phyloP scores from a whole-genome alignment of 2,797 vertebrate genomes.

The Lindbergichthys nudifrons region DNA sequence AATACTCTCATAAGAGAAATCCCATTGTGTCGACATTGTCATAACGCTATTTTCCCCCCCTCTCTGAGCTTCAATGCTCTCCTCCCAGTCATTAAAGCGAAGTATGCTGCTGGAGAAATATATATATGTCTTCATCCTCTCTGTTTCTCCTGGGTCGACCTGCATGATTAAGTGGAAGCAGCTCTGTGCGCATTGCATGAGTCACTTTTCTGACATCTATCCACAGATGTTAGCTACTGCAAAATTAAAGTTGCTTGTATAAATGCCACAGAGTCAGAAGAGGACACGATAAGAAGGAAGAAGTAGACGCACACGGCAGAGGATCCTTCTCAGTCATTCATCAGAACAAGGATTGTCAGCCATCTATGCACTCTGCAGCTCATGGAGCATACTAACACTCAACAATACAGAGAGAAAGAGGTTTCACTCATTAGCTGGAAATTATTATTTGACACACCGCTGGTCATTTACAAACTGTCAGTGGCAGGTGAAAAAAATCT shows the following conservation, averaged over 20 bases:
- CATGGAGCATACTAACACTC: conserved; percentile 5
- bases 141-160: conserved; percentile 22
- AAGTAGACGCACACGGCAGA: conserved; percentile 21
- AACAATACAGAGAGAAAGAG: neutral
- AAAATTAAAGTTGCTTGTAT: conserved; percentile 78
- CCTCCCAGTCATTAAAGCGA: conserved; percentile 9
- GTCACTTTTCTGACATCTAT: conserved; percentile 46
- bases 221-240: conserved; percentile 71
- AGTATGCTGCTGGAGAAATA: conserved; percentile 8
- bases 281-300: conserved; percentile 36
- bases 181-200: conserved; percentile 14
- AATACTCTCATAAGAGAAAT: conserved; percentile 15
- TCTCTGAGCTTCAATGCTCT: neutral
- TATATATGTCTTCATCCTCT: conserved; percentile 22
- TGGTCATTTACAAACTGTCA: conserved; percentile 18
- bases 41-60: neutral
- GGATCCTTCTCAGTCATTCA: conserved; percentile 16
- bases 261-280: conserved; percentile 76
- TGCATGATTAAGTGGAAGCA: conserved; percentile 33
- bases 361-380: conserved; percentile 33
- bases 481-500: conserved; percentile 18
- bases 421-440: conserved; percentile 16
- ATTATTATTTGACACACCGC: neutral
- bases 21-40: conserved; percentile 28
- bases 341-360: conserved; percentile 39